A percentile compares a stretch with the other conserved stretches of the same genome.
Conservation (phyloP, 2,113 vertebrate species). For the Podarcis raffonei region DNA sequence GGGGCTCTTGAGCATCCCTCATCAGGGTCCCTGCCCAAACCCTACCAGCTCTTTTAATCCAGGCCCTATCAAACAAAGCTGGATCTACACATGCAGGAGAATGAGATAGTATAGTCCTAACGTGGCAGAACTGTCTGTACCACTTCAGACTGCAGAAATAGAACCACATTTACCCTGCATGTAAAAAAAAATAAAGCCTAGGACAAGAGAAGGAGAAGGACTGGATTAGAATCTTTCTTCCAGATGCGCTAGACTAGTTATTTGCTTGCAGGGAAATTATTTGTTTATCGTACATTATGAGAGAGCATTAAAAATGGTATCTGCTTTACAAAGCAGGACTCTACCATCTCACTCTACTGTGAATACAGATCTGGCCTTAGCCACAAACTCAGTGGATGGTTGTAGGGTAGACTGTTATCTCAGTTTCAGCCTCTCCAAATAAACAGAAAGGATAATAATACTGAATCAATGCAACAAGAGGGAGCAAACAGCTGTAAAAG, state of each 20-base stretch:
- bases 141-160: neutral
- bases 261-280: neutral
- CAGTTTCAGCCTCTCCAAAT: neutral
- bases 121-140: too few relatives aligned
- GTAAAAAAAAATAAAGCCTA: neutral
- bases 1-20: neutral
- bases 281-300: neutral
- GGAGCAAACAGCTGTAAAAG: neutral
- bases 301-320: neutral
- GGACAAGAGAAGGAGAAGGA: neutral
- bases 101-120: neutral
- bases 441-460: neutral
- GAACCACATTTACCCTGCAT: neutral
- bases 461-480: neutral
- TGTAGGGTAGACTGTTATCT: neutral
- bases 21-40: too few relatives aligned
- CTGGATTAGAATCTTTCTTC: neutral
- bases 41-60: neutral
- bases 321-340: neutral
- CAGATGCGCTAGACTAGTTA: too few relatives aligned
- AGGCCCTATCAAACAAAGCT: neutral
- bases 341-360: neutral
- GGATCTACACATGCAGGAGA: neutral
- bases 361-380: neutral
- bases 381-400: neutral